These are phyloP conservation scores for Hipposideros larvatus DNA, from an alignment of 2,797 vertebrate genomes.

Conservation along the genomic window DNA sequence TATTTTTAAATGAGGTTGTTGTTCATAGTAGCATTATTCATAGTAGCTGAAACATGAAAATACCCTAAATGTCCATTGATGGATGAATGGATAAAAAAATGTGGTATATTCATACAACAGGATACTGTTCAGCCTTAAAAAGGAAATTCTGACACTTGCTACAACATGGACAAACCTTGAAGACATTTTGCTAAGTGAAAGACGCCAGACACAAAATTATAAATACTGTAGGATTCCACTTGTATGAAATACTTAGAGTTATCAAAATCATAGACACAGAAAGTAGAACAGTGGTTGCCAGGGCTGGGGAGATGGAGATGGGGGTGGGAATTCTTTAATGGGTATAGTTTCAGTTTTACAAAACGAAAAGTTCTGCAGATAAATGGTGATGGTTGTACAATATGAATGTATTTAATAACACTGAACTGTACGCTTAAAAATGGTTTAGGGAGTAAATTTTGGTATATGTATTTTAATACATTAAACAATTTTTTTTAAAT, in stretches of 20 bases:
- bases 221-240: neutral
- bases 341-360: neutral
- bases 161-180: neutral
- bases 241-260: neutral
- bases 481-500: neutral
- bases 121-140: neutral
- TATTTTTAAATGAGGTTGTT: neutral
- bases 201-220: neutral
- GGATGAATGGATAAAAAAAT: neutral
- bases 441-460: neutral
- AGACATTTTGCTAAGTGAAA: neutral
- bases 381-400: neutral
- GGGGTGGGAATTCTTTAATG: neutral
- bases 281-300: neutral
- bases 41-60: neutral
- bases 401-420: neutral
- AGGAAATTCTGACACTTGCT: neutral
- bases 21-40: neutral
- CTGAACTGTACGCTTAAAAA: neutral
- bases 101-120: neutral
- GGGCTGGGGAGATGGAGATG: neutral
- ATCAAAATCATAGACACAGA: neutral
- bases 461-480: neutral
- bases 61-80: neutral
- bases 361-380: neutral